A percentile compares a stretch with the other conserved stretches of the same genome.
These are phyloP conservation scores for Coptodon bakossiorum DNA, from an alignment of 2,113 vertebrate species.

Conservation along the genomic window DNA sequence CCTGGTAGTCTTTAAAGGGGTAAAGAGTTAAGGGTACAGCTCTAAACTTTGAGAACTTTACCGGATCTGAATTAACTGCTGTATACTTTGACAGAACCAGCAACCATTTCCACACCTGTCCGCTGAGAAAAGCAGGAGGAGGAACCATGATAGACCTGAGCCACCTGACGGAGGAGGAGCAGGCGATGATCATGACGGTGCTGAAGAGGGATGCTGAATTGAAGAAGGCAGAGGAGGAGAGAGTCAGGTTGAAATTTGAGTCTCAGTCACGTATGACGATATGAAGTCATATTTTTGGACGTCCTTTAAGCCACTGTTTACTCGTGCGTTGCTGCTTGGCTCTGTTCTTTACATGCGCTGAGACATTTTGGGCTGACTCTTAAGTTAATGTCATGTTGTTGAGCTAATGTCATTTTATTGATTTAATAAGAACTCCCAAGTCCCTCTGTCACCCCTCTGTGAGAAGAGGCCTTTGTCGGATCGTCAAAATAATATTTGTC, in stretches of 20 bases:
- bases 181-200: constrained; percentile 86
- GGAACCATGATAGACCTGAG: constrained; percentile 92
- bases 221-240: constrained; percentile 85
- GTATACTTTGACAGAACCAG: neutral
- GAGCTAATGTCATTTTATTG: constrained; percentile 11
- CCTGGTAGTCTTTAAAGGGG: neutral
- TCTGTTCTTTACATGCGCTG: neutral
- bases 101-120: neutral
- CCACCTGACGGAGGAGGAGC: constrained; percentile 92
- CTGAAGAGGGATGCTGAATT: constrained; percentile 85
- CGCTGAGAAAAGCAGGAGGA: neutral
- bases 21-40: neutral
- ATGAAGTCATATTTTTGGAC: neutral
- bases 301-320: neutral
- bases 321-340: neutral
- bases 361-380: neutral
- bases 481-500: constrained; percentile 14
- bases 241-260: constrained; percentile 78
- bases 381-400: neutral
- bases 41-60: neutral
- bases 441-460: neutral
- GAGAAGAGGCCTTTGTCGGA: constrained; percentile 16
- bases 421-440: neutral
- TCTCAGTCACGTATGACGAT: neutral
- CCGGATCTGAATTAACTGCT: neutral